These are phyloP conservation scores for Sus scrofa DNA, from an alignment of 2,113 vertebrate genomes.

Conservation along the genomic window DNA sequence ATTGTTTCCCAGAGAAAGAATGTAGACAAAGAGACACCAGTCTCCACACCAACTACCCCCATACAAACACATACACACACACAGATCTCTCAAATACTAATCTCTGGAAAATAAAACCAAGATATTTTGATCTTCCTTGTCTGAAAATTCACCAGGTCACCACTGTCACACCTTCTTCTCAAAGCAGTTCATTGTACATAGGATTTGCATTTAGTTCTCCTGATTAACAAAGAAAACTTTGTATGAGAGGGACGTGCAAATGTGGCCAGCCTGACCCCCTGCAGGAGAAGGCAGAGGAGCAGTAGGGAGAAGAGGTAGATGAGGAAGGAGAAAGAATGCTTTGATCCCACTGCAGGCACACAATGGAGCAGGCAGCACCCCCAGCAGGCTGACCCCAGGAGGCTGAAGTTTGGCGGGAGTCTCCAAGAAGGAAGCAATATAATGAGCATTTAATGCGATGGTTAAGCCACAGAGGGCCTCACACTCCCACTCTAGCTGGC, in stretches of 20 bases:
- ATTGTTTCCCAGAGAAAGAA: slow-evolving; percentile 32
- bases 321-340: slow-evolving; percentile 64
- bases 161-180: slow-evolving; percentile 78
- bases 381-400: slow-evolving; percentile 68
- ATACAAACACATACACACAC: neutral
- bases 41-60: neutral
- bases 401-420: slow-evolving; percentile 68
- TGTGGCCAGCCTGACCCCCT: slow-evolving; percentile 70
- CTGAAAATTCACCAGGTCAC: slow-evolving; percentile 71
- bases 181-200: slow-evolving; percentile 76
- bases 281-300: slow-evolving; percentile 69
- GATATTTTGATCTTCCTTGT: slow-evolving; percentile 53
- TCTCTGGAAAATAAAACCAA: slow-evolving; percentile 69
- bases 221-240: slow-evolving; percentile 84
- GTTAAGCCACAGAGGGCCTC: neutral
- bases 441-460: neutral
- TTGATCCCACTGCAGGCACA: slow-evolving; percentile 76
- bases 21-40: neutral
- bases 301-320: slow-evolving; percentile 75
- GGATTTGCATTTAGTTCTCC: slow-evolving; percentile 81
- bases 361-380: slow-evolving; percentile 67
- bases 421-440: slow-evolving; percentile 35
- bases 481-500: neutral
- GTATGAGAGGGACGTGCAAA: slow-evolving; percentile 74
- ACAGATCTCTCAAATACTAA: neutral